Percentiles rank a stretch among this genome's conserved stretches.
Evolutionary conservation across 1,140 invertebrate species (phyloP).

Genomic region (Diabrotica undecimpunctata): DNA sequence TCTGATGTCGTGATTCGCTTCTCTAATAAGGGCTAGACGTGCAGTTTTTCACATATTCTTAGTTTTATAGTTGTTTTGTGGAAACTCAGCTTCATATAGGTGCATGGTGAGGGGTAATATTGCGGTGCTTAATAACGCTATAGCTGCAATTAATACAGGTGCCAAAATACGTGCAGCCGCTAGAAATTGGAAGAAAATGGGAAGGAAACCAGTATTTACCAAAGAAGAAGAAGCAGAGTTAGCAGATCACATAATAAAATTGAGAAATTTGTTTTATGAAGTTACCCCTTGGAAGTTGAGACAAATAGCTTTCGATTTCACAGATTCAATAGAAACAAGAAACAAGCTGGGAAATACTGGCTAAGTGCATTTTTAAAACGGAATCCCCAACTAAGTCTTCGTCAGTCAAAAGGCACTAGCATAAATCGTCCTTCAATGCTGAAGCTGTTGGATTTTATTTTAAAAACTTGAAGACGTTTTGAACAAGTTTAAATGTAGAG

Average conservation of each 20-base stretch:
- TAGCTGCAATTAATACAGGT: constrained; percentile 12
- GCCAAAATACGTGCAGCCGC: too few relatives aligned
- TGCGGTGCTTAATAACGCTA: constrained; percentile 19
- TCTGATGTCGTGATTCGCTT: too few relatives aligned
- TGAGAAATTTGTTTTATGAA: constrained; percentile 18
- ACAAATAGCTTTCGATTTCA: constrained; percentile 22
- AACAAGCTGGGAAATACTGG: constrained; percentile 40
- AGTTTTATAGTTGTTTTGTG: too few relatives aligned
- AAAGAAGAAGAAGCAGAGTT: constrained; percentile 13
- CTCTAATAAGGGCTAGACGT: too few relatives aligned
- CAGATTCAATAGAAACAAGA: too few relatives aligned
- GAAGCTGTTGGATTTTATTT: constrained; percentile 29
- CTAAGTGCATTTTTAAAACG: constrained; percentile 38
- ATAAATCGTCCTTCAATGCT: constrained; percentile 33
- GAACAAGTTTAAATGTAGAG: constrained; percentile 9
- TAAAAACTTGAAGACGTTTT: constrained; percentile 23
- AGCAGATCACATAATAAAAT: constrained; percentile 19
- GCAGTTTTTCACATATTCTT: too few relatives aligned
- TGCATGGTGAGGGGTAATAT: too few relatives aligned
- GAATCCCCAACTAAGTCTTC: too few relatives aligned
- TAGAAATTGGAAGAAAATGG: not conserved
- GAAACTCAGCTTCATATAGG: too few relatives aligned
- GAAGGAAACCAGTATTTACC: constrained; percentile 13
- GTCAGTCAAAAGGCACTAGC: constrained; percentile 27
- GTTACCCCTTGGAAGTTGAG: constrained; percentile 13